Conservation (phyloP, 2,888 invertebrate genomes). For the Chalcosyrphus nemorum region DNA sequence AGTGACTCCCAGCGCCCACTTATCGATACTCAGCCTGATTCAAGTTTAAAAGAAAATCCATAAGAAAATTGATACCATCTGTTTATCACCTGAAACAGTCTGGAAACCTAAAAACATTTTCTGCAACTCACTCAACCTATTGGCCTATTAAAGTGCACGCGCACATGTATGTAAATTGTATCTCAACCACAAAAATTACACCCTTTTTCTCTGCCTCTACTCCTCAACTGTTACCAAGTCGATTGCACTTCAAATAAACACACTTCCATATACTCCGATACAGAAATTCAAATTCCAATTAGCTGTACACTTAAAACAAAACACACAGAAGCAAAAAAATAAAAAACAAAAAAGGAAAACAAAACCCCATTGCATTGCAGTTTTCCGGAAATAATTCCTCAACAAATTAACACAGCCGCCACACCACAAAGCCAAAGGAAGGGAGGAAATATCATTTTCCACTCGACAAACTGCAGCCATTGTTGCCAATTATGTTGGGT, state of each 20-base stretch:
- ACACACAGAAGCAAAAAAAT: background rate
- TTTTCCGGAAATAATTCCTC: slow-evolving; percentile 59
- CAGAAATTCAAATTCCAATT: slow-evolving; percentile 54
- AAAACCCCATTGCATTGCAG: slow-evolving; percentile 18
- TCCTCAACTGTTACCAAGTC: background rate
- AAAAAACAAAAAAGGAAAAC: background rate
- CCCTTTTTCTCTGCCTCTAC: background rate
- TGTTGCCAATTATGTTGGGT: too few species aligned
- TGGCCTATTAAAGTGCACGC: slow-evolving; percentile 1
- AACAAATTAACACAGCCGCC: slow-evolving; percentile 49
- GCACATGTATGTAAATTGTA: slow-evolving; percentile 1
- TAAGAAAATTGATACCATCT: too few species aligned
- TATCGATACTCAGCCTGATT: too few species aligned
- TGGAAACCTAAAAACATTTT: background rate
- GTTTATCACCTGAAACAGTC: background rate
- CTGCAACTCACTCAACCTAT: slow-evolving; percentile 1
- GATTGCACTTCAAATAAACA: slow-evolving; percentile 59
- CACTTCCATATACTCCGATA: slow-evolving; percentile 22
- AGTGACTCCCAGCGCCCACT: too few species aligned
- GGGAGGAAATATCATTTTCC: slow-evolving; percentile 48
- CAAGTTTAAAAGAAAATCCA: too few species aligned
- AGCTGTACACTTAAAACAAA: slow-evolving; percentile 17
- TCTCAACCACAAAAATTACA: slow-evolving; percentile 31
- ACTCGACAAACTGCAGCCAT: slow-evolving; percentile 35
- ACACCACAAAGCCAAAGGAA: background rate